Conservation (phyloP, 2,797 vertebrate species). For the Labeo calbasu region DNA sequence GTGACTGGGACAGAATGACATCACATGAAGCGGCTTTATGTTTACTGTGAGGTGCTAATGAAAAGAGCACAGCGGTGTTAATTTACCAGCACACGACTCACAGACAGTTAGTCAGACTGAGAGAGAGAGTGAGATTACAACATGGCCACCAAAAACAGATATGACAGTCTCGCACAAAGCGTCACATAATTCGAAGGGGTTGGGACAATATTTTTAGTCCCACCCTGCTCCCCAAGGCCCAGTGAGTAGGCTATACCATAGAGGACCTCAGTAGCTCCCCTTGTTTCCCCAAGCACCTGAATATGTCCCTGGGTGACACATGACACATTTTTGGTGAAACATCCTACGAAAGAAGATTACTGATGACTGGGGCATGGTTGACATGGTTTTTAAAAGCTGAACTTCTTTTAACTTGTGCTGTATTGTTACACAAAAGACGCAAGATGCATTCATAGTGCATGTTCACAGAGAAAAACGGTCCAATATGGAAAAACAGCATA, state of each 20-base stretch:
- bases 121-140: conserved; percentile 11
- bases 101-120: conserved; percentile 21
- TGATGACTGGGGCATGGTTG: neutral
- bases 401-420: neutral
- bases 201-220: conserved; percentile 5
- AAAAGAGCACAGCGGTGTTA: conserved; percentile 46
- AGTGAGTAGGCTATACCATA: neutral
- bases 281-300: neutral
- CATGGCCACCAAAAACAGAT: conserved; percentile 2
- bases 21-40: conserved; percentile 26
- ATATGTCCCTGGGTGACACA: neutral
- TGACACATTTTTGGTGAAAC: conserved; percentile 6
- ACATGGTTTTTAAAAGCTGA: neutral
- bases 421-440: no score
- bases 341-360: neutral
- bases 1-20: conserved; percentile 29
- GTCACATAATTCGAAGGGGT: neutral
- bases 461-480: neutral
- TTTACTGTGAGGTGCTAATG: conserved; percentile 49
- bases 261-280: neutral
- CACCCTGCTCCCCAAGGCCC: neutral
- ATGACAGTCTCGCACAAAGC: neutral
- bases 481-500: neutral
- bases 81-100: conserved; percentile 27
- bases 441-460: neutral